Base-by-base conservation (phyloP, 35 echinoderm and acorn worm genomes). In the Hemicentrotus pulcherrimus region DNA sequence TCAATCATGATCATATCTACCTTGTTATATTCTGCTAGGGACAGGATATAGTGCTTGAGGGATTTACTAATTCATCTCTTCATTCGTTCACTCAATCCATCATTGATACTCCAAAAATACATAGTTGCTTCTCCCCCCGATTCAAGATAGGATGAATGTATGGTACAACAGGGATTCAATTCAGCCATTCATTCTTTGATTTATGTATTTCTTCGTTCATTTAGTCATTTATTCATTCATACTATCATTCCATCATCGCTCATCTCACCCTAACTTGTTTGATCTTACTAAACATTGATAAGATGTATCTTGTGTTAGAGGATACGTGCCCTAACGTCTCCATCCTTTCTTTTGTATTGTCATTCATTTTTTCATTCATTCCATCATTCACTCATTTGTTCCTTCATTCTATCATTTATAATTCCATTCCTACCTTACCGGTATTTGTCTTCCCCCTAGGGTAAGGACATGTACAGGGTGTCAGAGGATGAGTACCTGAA, bases 381-480 rank as follows among this genome's bases (percentile, higher is more conserved):
- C 70, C 30, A 2, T 85, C 70, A 19, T 4, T 85, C 15, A 19
- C 70, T 85, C n/a, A n/a, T 85, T 85, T 85, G 4, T 30, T 85
- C 70, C 30, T 35, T 88, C n/a, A 32, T 35, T 88, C 24, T 22
- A 88, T 35, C 33, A 32, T 88, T 87, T 18, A 2, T 31, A 87
- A 87, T 35, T 10, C 86, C 28, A 30, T 31, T 4, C 6, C 28
- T 35, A 24, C 0, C 28, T 31, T n/a, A n/a, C n/a, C n/a, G n/a
- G n/a, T 31, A 8, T 35, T 22, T 47, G 10, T 90, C 88, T 32
- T 86, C 10, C 78, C 94, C 59, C n/a, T 91, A 99, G 98, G 98
- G 98, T 46, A 99, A 99, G 94, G 98, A 99, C 94, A 99, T 99
- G 98, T 97, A 99, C 96, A 99, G 98, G 98, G 97, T 99, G 15